A percentile compares a stretch with the other conserved stretches of the same genome.
Conservation (phyloP, 1,140 invertebrate genomes). For the Metaphire vulgaris region DNA sequence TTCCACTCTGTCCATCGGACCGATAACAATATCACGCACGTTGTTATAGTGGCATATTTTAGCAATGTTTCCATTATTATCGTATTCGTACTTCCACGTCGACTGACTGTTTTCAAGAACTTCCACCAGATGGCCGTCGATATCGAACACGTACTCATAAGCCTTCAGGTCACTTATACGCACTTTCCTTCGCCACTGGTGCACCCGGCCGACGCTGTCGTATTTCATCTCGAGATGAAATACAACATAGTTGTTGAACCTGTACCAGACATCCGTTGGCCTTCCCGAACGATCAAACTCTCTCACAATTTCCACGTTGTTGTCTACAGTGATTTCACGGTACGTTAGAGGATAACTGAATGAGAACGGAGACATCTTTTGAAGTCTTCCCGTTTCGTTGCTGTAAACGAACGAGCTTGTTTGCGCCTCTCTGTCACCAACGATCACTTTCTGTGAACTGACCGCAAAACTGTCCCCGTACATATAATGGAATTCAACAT, state of each 20-base stretch:
- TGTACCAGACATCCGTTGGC: constrained; percentile 59
- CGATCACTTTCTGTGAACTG: constrained; percentile 40
- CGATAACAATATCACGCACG: constrained; percentile 77
- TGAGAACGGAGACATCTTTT: constrained; percentile 63
- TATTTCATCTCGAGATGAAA: constrained; percentile 84
- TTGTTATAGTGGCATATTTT: constrained; percentile 77
- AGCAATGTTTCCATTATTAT: constrained; percentile 90
- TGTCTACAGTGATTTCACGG: constrained; percentile 78
- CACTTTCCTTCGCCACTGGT: constrained; percentile 78
- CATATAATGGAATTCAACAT: constrained; percentile 82
- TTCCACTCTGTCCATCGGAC: constrained; percentile 82
- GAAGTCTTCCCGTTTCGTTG: constrained; percentile 68
- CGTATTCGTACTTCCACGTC: constrained; percentile 90
- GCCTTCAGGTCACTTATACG: constrained; percentile 78
- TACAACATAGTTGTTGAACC: constrained; percentile 76
- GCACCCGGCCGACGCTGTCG: constrained; percentile 66
- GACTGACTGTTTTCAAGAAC: constrained; percentile 68
- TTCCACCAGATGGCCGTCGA: constrained; percentile 46
- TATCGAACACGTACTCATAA: constrained; percentile 58
- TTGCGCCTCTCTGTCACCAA: not conserved
- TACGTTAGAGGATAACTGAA: constrained; percentile 56
- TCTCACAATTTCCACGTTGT: constrained; percentile 74
- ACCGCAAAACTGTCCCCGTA: constrained; percentile 84
- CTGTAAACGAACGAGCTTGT: constrained; percentile 61
- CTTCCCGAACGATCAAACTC: constrained; percentile 72